These are phyloP conservation scores for Exocentrus adspersus DNA, from an alignment of 2,888 invertebrate genomes.

Conservation along the genomic window DNA sequence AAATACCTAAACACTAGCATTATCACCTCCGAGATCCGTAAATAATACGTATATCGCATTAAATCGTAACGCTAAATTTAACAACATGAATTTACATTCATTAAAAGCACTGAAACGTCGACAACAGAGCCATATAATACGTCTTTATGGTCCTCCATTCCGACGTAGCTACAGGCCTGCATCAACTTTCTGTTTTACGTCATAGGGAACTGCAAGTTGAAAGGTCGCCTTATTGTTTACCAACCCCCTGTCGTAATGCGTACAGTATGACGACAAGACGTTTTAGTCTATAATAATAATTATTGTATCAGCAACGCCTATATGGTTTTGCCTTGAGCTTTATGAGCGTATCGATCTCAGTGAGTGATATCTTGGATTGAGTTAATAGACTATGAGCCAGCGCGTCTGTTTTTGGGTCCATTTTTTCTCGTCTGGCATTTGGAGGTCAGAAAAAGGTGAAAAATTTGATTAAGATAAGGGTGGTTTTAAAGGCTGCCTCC, in stretches of 20 bases:
- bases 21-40: background rate
- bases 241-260: no score
- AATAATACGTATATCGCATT: background rate
- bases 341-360: no score
- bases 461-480: no score
- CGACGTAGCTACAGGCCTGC: background rate
- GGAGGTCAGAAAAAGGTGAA: no score
- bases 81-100: conserved; percentile 7
- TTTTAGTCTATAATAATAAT: background rate
- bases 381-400: no score
- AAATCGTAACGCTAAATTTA: conserved; percentile 5
- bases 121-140: conserved; percentile 2
- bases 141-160: conserved; percentile 4
- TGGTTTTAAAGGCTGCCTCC: no score
- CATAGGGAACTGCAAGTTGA: background rate
- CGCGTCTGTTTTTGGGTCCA: no score
- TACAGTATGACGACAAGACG: conserved; percentile 8
- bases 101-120: background rate
- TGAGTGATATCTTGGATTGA: conserved; percentile 3
- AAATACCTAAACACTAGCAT: background rate
- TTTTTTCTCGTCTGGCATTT: no score
- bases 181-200: conserved; percentile 9
- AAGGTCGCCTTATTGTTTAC: conserved; percentile 3
- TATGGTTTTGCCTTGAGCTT: no score
- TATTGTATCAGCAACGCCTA: conserved; percentile 5